Evolutionary conservation across 2,797 vertebrate species (phyloP).

Genomic region (Phylloscopus collybita): DNA sequence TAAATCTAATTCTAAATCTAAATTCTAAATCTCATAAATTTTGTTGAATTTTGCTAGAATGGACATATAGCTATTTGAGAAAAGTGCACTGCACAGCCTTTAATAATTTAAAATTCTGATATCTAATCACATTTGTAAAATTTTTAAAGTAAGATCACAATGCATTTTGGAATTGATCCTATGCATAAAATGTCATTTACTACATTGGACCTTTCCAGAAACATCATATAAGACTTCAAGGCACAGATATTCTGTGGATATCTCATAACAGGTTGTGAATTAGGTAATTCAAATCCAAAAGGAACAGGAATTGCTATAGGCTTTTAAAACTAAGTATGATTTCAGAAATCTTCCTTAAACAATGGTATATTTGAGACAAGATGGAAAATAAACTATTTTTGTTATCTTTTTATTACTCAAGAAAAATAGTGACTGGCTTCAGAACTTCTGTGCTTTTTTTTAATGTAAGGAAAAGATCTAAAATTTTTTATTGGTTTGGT

Average conservation of each 20-base stretch:
- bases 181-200: neutral
- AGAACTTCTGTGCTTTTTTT: neutral
- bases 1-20: neutral
- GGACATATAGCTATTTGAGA: neutral
- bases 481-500: neutral
- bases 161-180: neutral
- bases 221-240: neutral
- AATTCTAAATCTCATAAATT: neutral
- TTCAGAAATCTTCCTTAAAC: neutral
- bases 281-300: neutral
- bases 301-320: neutral
- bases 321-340: neutral
- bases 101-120: neutral
- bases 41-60: neutral
- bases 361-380: neutral
- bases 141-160: neutral
- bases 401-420: neutral
- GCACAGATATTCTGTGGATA: too few species aligned
- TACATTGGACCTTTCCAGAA: neutral
- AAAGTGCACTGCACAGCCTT: neutral
- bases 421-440: neutral
- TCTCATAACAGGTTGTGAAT: neutral
- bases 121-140: neutral
- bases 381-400: neutral
- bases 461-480: neutral